phyloP scores from a whole-genome alignment of 2,797 vertebrate genomes.

The Lutjanus campechanus region DNA sequence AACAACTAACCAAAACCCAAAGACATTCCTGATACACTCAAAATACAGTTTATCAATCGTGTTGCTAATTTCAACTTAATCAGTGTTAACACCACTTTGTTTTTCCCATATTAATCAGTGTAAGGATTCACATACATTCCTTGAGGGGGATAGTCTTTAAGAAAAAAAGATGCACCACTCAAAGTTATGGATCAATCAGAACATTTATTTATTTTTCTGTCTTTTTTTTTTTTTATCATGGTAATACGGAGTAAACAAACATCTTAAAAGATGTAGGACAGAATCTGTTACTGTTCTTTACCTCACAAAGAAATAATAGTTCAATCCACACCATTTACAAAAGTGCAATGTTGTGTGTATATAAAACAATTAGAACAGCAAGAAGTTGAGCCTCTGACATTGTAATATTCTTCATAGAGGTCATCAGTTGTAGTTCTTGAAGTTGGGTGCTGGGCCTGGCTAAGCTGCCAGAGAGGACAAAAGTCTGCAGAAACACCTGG shows the following conservation, averaged over 20 bases:
- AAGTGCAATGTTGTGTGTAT: slow-evolving; percentile 54
- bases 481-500: slow-evolving; percentile 9
- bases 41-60: slow-evolving; percentile 52
- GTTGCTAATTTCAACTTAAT: slow-evolving; percentile 63
- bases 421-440: slow-evolving; percentile 32
- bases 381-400: slow-evolving; percentile 48
- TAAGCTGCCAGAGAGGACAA: slow-evolving; percentile 3
- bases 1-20: slow-evolving; percentile 82
- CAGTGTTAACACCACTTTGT: slow-evolving; percentile 85
- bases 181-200: slow-evolving; percentile 45
- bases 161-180: slow-evolving; percentile 26
- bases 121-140: slow-evolving; percentile 58
- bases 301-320: slow-evolving; percentile 43
- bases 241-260: slow-evolving; percentile 25
- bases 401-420: slow-evolving; percentile 15
- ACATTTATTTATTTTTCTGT: slow-evolving; percentile 48
- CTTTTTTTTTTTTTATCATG: slow-evolving; percentile 39
- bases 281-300: slow-evolving; percentile 49
- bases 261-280: slow-evolving; percentile 27
- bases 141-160: slow-evolving; percentile 14
- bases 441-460: not conserved
- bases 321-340: slow-evolving; percentile 36
- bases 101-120: slow-evolving; percentile 82
- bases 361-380: slow-evolving; percentile 42
- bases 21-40: slow-evolving; percentile 53